These are phyloP conservation scores for Prorops nasuta DNA, from an alignment of 1,140 invertebrate species.

Conservation along the genomic window DNA sequence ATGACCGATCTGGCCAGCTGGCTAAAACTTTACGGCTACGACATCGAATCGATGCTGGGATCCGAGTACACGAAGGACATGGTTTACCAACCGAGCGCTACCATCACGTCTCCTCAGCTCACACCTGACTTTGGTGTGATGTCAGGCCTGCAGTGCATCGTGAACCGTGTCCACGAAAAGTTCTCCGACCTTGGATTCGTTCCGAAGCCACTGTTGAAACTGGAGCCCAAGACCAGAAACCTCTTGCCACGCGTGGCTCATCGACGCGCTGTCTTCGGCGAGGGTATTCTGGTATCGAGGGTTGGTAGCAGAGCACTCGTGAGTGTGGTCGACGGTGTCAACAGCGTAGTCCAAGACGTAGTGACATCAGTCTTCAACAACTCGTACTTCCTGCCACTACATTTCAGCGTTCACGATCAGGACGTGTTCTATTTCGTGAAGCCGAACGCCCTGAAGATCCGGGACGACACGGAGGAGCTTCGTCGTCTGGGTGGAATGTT, in stretches of 20 bases:
- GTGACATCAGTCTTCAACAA: slow-evolving; percentile 92
- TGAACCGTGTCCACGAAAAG: slow-evolving; percentile 76
- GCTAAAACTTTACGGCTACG: slow-evolving; percentile 85
- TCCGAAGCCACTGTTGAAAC: slow-evolving; percentile 75
- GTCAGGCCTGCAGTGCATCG: slow-evolving; percentile 83
- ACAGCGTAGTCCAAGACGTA: slow-evolving; percentile 86
- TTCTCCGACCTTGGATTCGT: slow-evolving; percentile 81
- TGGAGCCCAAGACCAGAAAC: slow-evolving; percentile 79
- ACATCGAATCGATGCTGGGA: slow-evolving; percentile 81
- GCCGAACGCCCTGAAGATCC: slow-evolving; percentile 80
- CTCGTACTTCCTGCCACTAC: slow-evolving; percentile 86
- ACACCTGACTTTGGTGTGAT: slow-evolving; percentile 84
- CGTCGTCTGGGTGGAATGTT: slow-evolving; percentile 84
- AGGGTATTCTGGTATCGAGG: slow-evolving; percentile 84
- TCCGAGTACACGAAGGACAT: slow-evolving; percentile 72
- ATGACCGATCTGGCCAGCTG: slow-evolving; percentile 83
- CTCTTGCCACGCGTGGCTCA: slow-evolving; percentile 78
- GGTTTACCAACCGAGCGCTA: slow-evolving; percentile 75
- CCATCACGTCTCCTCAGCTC: slow-evolving; percentile 72
- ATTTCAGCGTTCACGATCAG: slow-evolving; percentile 88
- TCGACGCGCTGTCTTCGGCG: slow-evolving; percentile 81
- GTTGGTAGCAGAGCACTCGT: slow-evolving; percentile 77
- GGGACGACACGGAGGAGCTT: slow-evolving; percentile 87
- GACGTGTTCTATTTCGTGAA: slow-evolving; percentile 96
- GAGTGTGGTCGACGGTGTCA: slow-evolving; percentile 81